Evolutionary conservation across 2,113 vertebrate species (phyloP).

Genomic region (Myodes glareolus): DNA sequence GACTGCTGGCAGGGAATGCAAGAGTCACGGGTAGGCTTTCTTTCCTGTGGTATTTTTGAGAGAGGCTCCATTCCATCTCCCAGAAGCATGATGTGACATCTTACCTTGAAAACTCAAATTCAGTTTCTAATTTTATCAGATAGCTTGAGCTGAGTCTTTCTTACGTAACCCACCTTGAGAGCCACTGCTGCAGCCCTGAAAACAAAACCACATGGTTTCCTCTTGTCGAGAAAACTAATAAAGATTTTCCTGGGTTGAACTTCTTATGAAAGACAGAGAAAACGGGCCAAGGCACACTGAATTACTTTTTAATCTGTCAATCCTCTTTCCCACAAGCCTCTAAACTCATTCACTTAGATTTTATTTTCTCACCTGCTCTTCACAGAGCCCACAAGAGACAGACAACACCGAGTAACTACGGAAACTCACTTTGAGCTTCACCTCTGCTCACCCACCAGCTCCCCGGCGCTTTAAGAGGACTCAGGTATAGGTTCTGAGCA

Average conservation of each 20-base stretch:
- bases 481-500: not conserved
- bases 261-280: constrained; percentile 18
- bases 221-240: constrained; percentile 1
- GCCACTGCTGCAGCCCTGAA: not conserved
- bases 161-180: not conserved
- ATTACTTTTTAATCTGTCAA: constrained; percentile 52
- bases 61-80: not conserved
- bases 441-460: not conserved
- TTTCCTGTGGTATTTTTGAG: not conserved
- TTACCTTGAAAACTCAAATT: constrained; percentile 50
- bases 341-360: constrained; percentile 49
- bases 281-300: not conserved
- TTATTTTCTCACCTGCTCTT: constrained; percentile 22
- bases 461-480: not conserved
- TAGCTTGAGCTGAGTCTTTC: not conserved
- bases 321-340: constrained; percentile 4
- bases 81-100: not conserved
- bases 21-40: not conserved
- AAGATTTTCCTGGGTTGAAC: not conserved
- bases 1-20: not conserved
- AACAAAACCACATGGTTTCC: not conserved
- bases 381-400: not conserved
- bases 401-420: not conserved
- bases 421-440: constrained; percentile 40
- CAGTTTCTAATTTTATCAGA: constrained; percentile 17